Evolutionary conservation across 2,797 vertebrate genomes (phyloP).

Genomic region (Orientallactaga sibirica): DNA sequence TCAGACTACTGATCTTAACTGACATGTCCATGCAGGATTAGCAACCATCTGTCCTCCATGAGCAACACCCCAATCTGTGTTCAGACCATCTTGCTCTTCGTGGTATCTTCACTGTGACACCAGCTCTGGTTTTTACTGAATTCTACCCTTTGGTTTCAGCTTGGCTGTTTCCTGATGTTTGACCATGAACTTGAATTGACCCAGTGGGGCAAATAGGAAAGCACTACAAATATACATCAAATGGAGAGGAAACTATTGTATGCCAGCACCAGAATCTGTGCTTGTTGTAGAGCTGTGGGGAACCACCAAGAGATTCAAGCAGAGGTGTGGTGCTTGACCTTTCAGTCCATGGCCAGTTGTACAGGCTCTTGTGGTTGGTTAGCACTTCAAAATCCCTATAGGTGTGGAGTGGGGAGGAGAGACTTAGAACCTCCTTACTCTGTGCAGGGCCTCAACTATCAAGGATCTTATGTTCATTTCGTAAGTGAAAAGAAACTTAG

Average conservation of each 20-base stretch:
- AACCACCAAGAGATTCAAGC: neutral
- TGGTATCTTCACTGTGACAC: neutral
- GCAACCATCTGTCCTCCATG: neutral
- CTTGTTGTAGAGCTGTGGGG: neutral
- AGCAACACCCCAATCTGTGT: neutral
- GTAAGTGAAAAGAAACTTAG: neutral
- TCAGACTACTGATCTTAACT: neutral
- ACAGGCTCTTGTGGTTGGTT: neutral
- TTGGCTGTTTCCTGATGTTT: neutral
- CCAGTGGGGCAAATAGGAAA: neutral
- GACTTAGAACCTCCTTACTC: neutral
- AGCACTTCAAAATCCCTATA: neutral
- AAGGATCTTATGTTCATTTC: neutral
- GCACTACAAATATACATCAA: neutral
- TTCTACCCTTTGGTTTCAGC: neutral
- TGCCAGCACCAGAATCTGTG: neutral
- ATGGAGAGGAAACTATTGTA: neutral
- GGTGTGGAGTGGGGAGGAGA: neutral
- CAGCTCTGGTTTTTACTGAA: neutral
- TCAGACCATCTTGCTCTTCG: neutral
- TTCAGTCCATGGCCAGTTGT: neutral
- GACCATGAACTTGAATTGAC: neutral
- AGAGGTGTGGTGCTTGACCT: neutral
- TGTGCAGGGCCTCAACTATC: neutral
- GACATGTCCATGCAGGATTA: rapidly evolving